Percentiles rank a stretch among this genome's conserved stretches.
Conservation (phyloP, 2,113 vertebrate genomes). For the Calyptomena viridis region DNA sequence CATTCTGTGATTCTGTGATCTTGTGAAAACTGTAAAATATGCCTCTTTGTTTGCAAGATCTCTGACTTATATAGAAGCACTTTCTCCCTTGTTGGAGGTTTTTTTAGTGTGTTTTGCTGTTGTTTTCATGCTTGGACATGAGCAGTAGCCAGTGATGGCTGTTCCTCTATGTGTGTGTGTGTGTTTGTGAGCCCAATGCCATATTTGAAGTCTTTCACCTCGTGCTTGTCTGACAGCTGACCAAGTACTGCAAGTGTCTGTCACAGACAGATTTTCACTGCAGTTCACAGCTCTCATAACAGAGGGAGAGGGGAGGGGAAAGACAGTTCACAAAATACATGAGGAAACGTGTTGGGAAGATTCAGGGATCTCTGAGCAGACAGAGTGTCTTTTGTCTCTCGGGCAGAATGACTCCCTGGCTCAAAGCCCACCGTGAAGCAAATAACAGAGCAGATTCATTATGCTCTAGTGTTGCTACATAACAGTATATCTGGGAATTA, state of each 20-base stretch:
- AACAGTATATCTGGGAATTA: not conserved
- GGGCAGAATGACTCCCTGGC: constrained; percentile 57
- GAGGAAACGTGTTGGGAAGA: constrained; percentile 52
- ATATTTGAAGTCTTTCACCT: constrained; percentile 73
- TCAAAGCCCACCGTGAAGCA: constrained; percentile 1
- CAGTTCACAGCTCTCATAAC: constrained; percentile 57
- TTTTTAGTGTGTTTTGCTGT: not conserved
- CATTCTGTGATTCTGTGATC: not conserved
- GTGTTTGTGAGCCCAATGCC: constrained; percentile 28
- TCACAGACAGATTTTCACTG: constrained; percentile 66
- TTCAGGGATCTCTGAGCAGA: constrained; percentile 49
- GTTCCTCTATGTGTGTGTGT: not conserved
- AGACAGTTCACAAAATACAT: constrained; percentile 59
- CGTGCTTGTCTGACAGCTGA: constrained; percentile 59
- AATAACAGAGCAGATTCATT: constrained; percentile 43
- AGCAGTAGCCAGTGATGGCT: constrained; percentile 39
- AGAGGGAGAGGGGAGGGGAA: constrained; percentile 65
- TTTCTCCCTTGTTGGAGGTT: not conserved
- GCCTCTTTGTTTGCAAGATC: not conserved
- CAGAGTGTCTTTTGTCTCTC: constrained; percentile 62
- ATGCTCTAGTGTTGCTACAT: not conserved
- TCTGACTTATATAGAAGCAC: not conserved
- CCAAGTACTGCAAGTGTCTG: constrained; percentile 57
- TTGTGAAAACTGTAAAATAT: not conserved
- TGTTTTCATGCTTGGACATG: not conserved